Percentiles rank a stretch among this genome's conserved stretches.
These are phyloP conservation scores for Plebejus melissa DNA, from an alignment of 2,888 invertebrate species.

Conservation along the genomic window DNA sequence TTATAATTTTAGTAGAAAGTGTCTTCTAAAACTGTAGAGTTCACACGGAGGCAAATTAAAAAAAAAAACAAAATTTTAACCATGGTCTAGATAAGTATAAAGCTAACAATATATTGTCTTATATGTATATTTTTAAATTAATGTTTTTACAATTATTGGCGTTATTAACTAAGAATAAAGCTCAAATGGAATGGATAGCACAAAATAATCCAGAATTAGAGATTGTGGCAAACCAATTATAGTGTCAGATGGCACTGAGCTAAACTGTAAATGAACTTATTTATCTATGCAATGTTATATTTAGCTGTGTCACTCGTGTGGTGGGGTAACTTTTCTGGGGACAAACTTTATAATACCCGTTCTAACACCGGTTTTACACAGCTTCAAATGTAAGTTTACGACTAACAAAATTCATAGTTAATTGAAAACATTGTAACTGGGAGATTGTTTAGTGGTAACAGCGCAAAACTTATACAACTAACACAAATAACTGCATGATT, in stretches of 20 bases:
- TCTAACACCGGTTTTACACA: neutral
- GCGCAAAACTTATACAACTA: too few relatives aligned
- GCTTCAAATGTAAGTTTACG: neutral
- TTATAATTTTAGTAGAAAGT: too few relatives aligned
- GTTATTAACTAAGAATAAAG: neutral
- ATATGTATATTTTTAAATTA: too few relatives aligned
- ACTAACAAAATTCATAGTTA: neutral
- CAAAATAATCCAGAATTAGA: neutral
- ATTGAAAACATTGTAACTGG: neutral
- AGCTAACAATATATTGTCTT: too few relatives aligned
- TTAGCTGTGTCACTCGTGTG: conserved; percentile 11
- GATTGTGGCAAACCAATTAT: conserved; percentile 11
- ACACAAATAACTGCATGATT: too few relatives aligned
- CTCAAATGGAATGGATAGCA: neutral
- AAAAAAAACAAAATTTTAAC: too few relatives aligned
- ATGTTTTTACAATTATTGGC: neutral
- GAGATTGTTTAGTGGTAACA: neutral
- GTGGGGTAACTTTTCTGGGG: conserved; percentile 1
- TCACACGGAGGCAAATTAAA: too few relatives aligned
- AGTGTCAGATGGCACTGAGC: conserved; percentile 11
- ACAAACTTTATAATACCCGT: conserved; percentile 2
- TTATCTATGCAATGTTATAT: conserved; percentile 15
- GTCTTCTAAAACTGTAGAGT: too few relatives aligned
- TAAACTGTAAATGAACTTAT: conserved; percentile 22
- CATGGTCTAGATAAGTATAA: too few relatives aligned